Conservation (phyloP, 2,888 invertebrate species). For the Drosophila formosana region DNA sequence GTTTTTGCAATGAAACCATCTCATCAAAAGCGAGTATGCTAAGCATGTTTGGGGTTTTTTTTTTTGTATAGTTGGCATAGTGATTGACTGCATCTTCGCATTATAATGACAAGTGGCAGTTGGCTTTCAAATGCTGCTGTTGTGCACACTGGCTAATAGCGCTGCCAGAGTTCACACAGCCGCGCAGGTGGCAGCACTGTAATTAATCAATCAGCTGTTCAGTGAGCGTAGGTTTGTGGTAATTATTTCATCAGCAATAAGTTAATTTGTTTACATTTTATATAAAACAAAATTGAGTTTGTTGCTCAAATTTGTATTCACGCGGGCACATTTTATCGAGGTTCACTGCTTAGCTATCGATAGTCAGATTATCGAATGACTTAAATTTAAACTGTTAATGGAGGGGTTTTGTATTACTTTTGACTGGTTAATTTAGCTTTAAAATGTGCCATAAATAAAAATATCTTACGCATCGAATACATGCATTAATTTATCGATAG, state of each 20-base stretch:
- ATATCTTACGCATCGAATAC: too few species aligned
- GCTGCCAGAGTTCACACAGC: constrained; percentile 2
- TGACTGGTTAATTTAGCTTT: too few species aligned
- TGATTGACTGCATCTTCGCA: constrained; percentile 1
- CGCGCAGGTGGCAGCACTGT: constrained; percentile 10
- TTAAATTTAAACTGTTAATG: too few species aligned
- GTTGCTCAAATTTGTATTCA: not conserved
- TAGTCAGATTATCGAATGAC: too few species aligned
- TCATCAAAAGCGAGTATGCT: not conserved
- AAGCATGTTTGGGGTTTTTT: not conserved
- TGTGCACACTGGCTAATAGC: not conserved
- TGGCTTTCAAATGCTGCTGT: not conserved
- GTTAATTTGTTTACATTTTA: not conserved
- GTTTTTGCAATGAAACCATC: not conserved
- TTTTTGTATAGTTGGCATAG: not conserved
- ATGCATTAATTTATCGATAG: constrained; percentile 11
- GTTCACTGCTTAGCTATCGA: too few species aligned
- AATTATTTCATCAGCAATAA: not conserved
- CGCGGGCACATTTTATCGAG: too few species aligned
- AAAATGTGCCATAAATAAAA: too few species aligned
- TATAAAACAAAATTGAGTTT: too few species aligned
- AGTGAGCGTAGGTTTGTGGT: not conserved
- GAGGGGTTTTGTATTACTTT: too few species aligned
- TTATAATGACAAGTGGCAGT: constrained; percentile 1
- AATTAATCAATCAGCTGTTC: not conserved